Conservation (phyloP, 2,113 vertebrate genomes). For the Epinephelus cyanopodus region DNA sequence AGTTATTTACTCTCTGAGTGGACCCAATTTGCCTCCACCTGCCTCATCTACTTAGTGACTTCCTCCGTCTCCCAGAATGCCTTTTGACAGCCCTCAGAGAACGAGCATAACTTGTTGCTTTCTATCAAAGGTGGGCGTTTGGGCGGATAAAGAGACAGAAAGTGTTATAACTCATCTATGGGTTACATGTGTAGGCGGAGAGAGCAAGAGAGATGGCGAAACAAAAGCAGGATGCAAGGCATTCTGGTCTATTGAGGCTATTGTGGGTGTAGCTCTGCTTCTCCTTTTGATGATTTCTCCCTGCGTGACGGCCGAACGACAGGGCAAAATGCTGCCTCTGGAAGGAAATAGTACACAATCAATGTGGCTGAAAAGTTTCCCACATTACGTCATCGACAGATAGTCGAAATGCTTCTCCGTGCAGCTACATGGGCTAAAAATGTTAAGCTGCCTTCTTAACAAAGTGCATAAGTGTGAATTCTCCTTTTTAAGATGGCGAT, state of each 20-base stretch:
- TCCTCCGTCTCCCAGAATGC: slow-evolving; percentile 10
- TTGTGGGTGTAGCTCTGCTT: slow-evolving; percentile 24
- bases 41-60: slow-evolving; percentile 36
- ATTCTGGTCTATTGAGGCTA: background rate
- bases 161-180: slow-evolving; percentile 43
- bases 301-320: background rate
- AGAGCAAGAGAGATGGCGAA: slow-evolving; percentile 29
- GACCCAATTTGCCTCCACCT: slow-evolving; percentile 36
- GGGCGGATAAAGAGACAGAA: slow-evolving; percentile 12
- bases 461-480: background rate
- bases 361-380: background rate
- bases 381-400: background rate
- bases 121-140: slow-evolving; percentile 34
- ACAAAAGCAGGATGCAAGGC: slow-evolving; percentile 4
- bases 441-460: background rate
- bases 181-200: slow-evolving; percentile 47
- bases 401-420: background rate
- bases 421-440: background rate
- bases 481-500: slow-evolving; percentile 14
- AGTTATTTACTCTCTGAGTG: slow-evolving; percentile 43
- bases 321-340: background rate
- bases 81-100: slow-evolving; percentile 34
- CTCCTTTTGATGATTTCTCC: slow-evolving; percentile 2
- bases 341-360: background rate
- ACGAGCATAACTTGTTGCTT: slow-evolving; percentile 47